A percentile compares a stretch with the other conserved stretches of the same genome.
These are phyloP conservation scores for Phyllopteryx taeniolatus DNA, from an alignment of 2,113 vertebrate species.

Conservation along the genomic window DNA sequence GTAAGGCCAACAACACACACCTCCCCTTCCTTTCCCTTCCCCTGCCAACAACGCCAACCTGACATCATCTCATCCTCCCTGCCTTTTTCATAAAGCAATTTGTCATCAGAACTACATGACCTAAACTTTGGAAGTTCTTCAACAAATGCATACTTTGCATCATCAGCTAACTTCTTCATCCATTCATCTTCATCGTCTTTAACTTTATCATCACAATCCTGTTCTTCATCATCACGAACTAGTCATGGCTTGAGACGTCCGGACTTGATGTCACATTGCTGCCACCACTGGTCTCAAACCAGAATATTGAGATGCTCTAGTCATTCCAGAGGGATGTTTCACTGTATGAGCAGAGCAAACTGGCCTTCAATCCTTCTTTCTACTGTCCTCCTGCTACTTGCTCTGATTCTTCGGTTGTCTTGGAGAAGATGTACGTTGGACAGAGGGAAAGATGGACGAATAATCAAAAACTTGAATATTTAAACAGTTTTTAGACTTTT, in stretches of 20 bases:
- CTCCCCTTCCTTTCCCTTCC: conserved; percentile 9
- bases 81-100: not conserved
- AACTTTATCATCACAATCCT: not conserved
- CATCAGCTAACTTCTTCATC: not conserved
- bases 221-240: not conserved
- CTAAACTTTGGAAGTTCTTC: not conserved
- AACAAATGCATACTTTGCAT: not conserved
- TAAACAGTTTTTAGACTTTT: not conserved
- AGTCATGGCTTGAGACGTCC: not conserved
- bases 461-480: not conserved
- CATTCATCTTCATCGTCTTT: not conserved
- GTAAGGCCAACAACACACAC: conserved; percentile 63
- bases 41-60: conserved; percentile 8
- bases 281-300: conserved; percentile 7
- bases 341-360: not conserved
- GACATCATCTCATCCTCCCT: conserved; percentile 7
- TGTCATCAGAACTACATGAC: not conserved
- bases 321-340: not conserved
- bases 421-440: not conserved
- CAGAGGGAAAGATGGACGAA: not conserved
- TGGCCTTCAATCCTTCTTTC: not conserved
- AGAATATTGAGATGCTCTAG: not conserved
- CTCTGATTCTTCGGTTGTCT: not conserved
- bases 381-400: not conserved
- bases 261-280: not conserved